Conservation (phyloP, 2,113 vertebrate genomes). For the Erinaceus europaeus region DNA sequence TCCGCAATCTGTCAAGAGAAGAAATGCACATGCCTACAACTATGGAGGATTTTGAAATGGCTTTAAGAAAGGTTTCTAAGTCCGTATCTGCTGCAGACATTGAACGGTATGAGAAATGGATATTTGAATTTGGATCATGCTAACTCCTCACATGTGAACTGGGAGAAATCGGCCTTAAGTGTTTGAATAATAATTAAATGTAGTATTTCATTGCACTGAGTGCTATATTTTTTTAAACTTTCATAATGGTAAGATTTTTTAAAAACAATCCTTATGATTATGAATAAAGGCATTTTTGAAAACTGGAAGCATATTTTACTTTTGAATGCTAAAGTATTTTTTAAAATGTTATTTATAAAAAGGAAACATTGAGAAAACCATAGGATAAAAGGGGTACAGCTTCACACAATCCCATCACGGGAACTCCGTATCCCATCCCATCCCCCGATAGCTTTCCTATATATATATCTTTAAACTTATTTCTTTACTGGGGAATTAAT, state of each 20-base stretch:
- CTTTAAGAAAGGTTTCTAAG: slow-evolving; percentile 97
- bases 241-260: slow-evolving; percentile 77
- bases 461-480: no score
- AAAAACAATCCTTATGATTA: slow-evolving; percentile 71
- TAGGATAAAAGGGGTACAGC: no score
- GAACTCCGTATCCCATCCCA: no score
- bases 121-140: slow-evolving; percentile 97
- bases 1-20: slow-evolving; percentile 94
- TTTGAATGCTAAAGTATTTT: no score
- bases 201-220: slow-evolving; percentile 70
- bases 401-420: no score
- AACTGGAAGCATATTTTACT: slow-evolving; percentile 66
- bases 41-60: slow-evolving; percentile 97
- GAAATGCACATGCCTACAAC: slow-evolving; percentile 99
- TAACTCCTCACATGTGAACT: slow-evolving; percentile 77
- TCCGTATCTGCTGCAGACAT: slow-evolving; percentile 95
- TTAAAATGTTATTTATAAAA: no score
- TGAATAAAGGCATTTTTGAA: slow-evolving; percentile 81
- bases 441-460: no score
- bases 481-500: no score
- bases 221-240: slow-evolving; percentile 83
- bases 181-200: slow-evolving; percentile 78
- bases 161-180: slow-evolving; percentile 74
- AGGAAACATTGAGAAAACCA: no score
- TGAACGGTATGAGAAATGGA: slow-evolving; percentile 98